Percentiles rank a stretch among this genome's conserved stretches.
Conservation (phyloP, 2,888 invertebrate genomes). For the Marronus borbonicus region DNA sequence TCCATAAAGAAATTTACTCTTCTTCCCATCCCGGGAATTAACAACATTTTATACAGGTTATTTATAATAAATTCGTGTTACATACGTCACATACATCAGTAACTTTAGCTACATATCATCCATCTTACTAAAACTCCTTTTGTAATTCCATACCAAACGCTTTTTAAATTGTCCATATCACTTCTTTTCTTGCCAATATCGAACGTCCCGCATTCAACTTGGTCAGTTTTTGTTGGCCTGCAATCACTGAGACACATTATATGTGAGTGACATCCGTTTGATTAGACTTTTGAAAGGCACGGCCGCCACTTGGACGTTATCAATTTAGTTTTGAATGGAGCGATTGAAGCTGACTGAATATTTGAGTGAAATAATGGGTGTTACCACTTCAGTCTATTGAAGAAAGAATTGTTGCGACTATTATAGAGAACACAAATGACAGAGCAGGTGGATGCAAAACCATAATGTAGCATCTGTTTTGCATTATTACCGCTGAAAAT, state of each 20-base stretch:
- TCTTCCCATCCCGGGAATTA: too few relatives aligned
- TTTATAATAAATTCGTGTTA: too few relatives aligned
- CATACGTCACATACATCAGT: too few relatives aligned
- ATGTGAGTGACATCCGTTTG: conserved; percentile 10
- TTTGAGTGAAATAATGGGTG: background rate
- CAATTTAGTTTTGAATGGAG: background rate
- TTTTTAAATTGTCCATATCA: background rate
- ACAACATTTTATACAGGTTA: too few relatives aligned
- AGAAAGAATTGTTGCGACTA: background rate
- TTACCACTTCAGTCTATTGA: background rate
- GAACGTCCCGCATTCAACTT: background rate
- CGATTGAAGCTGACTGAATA: conserved; percentile 4
- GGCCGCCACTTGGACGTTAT: background rate
- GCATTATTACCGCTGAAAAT: too few relatives aligned
- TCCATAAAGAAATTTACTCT: too few relatives aligned
- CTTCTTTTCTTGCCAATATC: background rate
- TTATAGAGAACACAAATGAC: too few relatives aligned
- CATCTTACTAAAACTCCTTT: too few relatives aligned
- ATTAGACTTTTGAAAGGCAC: background rate
- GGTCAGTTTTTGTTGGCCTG: too few relatives aligned
- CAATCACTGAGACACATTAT: background rate
- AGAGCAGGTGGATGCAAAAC: too few relatives aligned
- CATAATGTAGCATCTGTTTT: too few relatives aligned
- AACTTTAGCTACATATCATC: too few relatives aligned
- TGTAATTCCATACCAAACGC: background rate